Conservation (phyloP, 2,888 invertebrate genomes). For the Eupsilia transversa region DNA sequence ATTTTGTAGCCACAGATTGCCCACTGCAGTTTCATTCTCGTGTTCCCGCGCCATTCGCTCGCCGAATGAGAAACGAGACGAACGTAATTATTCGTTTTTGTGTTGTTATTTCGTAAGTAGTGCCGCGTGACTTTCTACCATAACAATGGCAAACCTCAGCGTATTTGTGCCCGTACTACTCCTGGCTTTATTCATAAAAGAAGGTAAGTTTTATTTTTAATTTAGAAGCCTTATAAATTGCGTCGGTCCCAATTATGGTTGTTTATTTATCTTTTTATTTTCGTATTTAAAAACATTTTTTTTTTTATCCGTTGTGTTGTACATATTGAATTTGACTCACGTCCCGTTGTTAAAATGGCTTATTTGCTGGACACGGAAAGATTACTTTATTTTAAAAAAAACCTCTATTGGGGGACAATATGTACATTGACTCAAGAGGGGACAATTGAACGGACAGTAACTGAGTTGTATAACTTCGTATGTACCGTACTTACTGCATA, state of each 20-base stretch:
- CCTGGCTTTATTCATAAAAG: conserved; percentile 81
- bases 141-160: conserved; percentile 82
- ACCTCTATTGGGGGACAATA: background rate
- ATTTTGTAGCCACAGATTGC: background rate
- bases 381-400: background rate
- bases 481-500: background rate
- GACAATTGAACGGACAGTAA: conserved; percentile 6
- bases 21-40: conserved; percentile 55
- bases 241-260: background rate
- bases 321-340: background rate
- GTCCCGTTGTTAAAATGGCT: background rate
- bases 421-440: conserved; percentile 22
- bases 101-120: conserved; percentile 72
- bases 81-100: conserved; percentile 67
- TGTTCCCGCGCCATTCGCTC: conserved; percentile 79
- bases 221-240: background rate
- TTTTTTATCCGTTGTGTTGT: background rate
- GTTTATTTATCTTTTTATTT: background rate
- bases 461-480: background rate
- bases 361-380: background rate
- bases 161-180: conserved; percentile 84
- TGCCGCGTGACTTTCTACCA: conserved; percentile 67
- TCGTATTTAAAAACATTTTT: background rate
- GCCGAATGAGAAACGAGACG: conserved; percentile 72
- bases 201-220: conserved; percentile 77